Conservation (phyloP, 2,113 vertebrate genomes). For the Chloebia gouldiae region DNA sequence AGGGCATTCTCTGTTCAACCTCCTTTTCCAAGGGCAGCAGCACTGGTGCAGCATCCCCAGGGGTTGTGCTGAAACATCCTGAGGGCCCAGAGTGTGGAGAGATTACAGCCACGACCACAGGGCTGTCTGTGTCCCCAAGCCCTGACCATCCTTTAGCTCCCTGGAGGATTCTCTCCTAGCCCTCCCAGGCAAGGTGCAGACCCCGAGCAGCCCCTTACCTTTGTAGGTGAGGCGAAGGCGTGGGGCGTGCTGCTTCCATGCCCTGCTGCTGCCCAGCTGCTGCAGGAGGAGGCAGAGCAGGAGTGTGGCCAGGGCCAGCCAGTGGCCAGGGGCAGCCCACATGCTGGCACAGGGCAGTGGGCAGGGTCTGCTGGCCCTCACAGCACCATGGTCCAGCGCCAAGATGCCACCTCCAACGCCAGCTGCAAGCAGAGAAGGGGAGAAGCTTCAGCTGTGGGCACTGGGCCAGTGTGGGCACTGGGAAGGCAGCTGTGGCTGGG, state of each 20-base stretch:
- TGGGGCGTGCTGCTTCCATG: slow-evolving; percentile 42
- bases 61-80: neutral
- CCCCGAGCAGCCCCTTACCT: slow-evolving; percentile 45
- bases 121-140: neutral
- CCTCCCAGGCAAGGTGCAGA: neutral
- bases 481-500: neutral
- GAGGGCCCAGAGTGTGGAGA: fast-evolving
- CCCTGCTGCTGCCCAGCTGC: neutral
- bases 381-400: neutral
- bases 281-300: slow-evolving; percentile 23
- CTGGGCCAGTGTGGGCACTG: neutral
- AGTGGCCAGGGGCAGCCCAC: neutral
- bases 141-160: fast-evolving
- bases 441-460: neutral
- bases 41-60: neutral
- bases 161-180: neutral
- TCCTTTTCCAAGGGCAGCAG: neutral
- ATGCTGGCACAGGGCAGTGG: neutral
- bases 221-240: slow-evolving; percentile 67
- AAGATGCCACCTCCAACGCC: fast-evolving
- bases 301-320: neutral
- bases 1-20: neutral
- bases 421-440: neutral
- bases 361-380: neutral
- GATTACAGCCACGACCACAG: fast-evolving